Percentiles rank a stretch among this genome's conserved stretches.
These are phyloP conservation scores for Poecilia velifera DNA, from an alignment of 2,797 vertebrate genomes.

Conservation along the genomic window DNA sequence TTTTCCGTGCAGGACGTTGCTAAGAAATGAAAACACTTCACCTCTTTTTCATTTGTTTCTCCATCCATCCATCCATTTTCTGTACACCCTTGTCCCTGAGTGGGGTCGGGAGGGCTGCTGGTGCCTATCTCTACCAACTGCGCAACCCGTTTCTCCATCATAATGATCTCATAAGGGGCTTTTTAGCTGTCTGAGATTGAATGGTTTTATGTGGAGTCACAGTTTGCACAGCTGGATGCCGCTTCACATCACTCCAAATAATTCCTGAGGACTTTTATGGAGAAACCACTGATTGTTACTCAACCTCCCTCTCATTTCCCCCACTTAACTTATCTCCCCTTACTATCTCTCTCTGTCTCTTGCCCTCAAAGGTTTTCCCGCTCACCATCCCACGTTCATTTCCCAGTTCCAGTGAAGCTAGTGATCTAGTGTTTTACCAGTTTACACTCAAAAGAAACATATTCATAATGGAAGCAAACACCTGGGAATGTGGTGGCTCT, in stretches of 20 bases:
- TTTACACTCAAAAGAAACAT: constrained; percentile 52
- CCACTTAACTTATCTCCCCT: constrained; percentile 37
- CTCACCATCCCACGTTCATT: constrained; percentile 63
- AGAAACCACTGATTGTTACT: constrained; percentile 69
- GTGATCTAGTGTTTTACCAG: constrained; percentile 63
- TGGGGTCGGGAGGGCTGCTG: too few relatives aligned
- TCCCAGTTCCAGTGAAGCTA: constrained; percentile 53
- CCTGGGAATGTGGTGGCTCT: constrained; percentile 32
- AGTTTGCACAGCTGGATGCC: constrained; percentile 74
- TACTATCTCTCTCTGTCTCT: constrained; percentile 37
- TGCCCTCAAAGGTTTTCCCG: constrained; percentile 66
- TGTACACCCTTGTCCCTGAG: too few relatives aligned
- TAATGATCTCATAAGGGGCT: constrained; percentile 78
- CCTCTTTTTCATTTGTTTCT: constrained; percentile 64
- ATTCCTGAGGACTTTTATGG: constrained; percentile 66
- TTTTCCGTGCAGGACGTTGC: constrained; percentile 1
- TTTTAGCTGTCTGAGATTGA: constrained; percentile 76
- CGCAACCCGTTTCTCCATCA: constrained; percentile 61
- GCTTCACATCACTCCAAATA: constrained; percentile 75
- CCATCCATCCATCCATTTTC: constrained; percentile 16
- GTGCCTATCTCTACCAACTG: too few relatives aligned
- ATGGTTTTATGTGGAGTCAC: constrained; percentile 78
- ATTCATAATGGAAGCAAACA: constrained; percentile 65
- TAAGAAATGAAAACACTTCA: background rate
- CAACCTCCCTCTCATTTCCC: constrained; percentile 42